Percentiles rank a stretch among this genome's conserved stretches.
Evolutionary conservation across 2,797 vertebrate genomes (phyloP).

Genomic region (Acipenser ruthenus): DNA sequence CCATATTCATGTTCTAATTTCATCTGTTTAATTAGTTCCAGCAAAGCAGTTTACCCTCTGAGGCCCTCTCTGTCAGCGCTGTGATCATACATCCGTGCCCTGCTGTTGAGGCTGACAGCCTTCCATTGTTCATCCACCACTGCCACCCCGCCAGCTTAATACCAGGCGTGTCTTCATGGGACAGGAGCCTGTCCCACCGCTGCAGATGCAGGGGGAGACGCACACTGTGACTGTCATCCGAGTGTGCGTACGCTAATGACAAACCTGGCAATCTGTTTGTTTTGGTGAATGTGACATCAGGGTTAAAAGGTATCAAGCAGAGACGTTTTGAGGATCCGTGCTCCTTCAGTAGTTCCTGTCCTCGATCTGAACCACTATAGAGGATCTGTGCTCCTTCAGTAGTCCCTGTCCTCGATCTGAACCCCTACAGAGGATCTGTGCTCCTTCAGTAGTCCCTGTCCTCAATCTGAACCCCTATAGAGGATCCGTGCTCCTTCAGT

Average conservation of each 20-base stretch:
- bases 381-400: too few species aligned
- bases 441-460: too few species aligned
- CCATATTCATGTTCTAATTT: constrained; percentile 99
- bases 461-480: too few species aligned
- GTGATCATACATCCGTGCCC: constrained; percentile 78
- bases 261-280: constrained; percentile 61
- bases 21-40: constrained; percentile 99
- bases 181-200: constrained; percentile 39
- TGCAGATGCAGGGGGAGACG: constrained; percentile 41
- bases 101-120: constrained; percentile 84
- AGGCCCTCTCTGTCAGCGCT: constrained; percentile 87
- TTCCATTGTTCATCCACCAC: constrained; percentile 80
- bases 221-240: constrained; percentile 42
- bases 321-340: too few species aligned
- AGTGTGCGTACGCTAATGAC: constrained; percentile 48
- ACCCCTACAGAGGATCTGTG: too few species aligned
- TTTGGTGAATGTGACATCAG: not conserved
- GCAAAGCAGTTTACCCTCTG: constrained; percentile 98
- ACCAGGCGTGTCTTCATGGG: constrained; percentile 78
- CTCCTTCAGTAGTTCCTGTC: too few species aligned
- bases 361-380: too few species aligned
- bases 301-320: too few species aligned
- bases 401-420: too few species aligned
- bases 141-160: constrained; percentile 68
- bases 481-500: too few species aligned